Percentiles rank a stretch among this genome's conserved stretches.
Conservation (phyloP, 1,140 invertebrate species). For the Agrilus planipennis region DNA sequence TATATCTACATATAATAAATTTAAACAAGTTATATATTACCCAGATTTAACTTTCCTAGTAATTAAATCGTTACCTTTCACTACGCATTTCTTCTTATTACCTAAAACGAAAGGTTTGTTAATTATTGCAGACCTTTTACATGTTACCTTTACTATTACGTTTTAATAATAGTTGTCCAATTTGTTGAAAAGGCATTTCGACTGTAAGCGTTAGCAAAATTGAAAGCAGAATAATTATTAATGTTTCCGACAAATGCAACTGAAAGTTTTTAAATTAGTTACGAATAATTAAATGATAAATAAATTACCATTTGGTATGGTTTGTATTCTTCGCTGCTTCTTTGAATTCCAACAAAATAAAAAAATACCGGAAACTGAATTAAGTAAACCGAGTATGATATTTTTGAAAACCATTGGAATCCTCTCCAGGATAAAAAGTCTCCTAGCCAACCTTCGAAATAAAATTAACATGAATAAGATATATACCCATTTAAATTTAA, state of each 20-base stretch:
- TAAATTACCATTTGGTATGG: conserved; percentile 6
- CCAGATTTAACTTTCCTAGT: no score
- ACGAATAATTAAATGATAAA: conserved; percentile 10
- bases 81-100: no score
- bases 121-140: no score
- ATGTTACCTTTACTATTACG: no score
- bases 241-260: conserved; percentile 24
- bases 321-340: conserved; percentile 36
- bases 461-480: neutral
- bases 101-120: no score
- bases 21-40: no score
- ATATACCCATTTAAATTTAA: neutral
- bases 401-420: conserved; percentile 36
- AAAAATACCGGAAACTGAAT: conserved; percentile 48
- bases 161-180: conserved; percentile 20
- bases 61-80: no score
- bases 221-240: conserved; percentile 19
- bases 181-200: conserved; percentile 29
- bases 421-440: conserved; percentile 18
- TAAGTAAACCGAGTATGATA: conserved; percentile 44
- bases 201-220: conserved; percentile 22
- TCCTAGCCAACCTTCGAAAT: conserved; percentile 7
- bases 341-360: conserved; percentile 42
- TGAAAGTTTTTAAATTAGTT: conserved; percentile 8
- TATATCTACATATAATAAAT: no score